phyloP scores from a whole-genome alignment of 2,888 invertebrate species.

The Ophonus ardosiacus region DNA sequence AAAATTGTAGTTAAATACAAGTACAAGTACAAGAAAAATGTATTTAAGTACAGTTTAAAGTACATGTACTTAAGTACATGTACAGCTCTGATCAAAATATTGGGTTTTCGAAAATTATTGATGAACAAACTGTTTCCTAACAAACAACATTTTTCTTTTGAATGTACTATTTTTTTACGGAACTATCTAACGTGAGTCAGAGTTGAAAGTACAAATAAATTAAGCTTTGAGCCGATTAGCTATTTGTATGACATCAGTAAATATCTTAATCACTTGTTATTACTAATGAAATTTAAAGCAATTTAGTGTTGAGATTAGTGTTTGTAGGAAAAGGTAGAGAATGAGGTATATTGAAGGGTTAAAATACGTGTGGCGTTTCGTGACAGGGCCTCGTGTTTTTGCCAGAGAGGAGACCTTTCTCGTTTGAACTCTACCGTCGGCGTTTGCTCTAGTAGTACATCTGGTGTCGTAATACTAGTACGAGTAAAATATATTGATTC shows the following conservation, averaged over 20 bases:
- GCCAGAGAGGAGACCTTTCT: slow-evolving; percentile 1
- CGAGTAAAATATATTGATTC: slow-evolving; percentile 39
- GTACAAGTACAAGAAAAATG: too few relatives aligned
- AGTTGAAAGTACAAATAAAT: slow-evolving; percentile 35
- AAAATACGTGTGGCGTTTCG: slow-evolving; percentile 33
- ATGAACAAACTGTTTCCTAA: too few relatives aligned
- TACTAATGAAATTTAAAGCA: not conserved
- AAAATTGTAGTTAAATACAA: too few relatives aligned
- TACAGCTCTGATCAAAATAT: too few relatives aligned
- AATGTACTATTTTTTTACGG: not conserved
- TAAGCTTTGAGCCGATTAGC: not conserved
- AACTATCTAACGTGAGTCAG: not conserved
- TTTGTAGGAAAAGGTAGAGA: not conserved
- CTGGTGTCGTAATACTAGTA: slow-evolving; percentile 27
- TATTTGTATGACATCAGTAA: slow-evolving; percentile 26
- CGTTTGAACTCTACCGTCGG: slow-evolving; percentile 35
- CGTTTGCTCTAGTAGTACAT: slow-evolving; percentile 28
- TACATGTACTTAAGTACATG: too few relatives aligned
- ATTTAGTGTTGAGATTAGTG: not conserved
- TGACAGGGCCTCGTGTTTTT: slow-evolving; percentile 21
- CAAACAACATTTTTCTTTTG: not conserved
- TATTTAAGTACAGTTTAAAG: too few relatives aligned
- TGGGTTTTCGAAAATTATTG: too few relatives aligned
- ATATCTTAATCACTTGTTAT: slow-evolving; percentile 10
- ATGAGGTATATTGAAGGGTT: slow-evolving; percentile 29